Evolutionary conservation across 2,888 invertebrate genomes (phyloP).

Genomic region (Merodon equestris): DNA sequence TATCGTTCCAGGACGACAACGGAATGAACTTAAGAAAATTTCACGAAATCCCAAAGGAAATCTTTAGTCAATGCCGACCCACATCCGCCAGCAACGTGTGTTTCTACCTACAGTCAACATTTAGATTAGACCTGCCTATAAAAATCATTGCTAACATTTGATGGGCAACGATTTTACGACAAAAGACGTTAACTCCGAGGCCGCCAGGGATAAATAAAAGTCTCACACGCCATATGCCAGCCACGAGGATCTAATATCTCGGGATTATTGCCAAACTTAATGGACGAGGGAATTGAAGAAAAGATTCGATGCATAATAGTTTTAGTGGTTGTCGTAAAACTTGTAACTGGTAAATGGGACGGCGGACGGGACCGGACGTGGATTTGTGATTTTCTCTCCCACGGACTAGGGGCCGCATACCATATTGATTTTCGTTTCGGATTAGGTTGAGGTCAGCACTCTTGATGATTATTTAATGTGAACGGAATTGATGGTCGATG

Average conservation of each 20-base stretch:
- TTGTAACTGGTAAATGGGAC: no score
- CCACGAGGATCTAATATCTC: conserved; percentile 6
- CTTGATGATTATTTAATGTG: conserved; percentile 55
- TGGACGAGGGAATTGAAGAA: conserved; percentile 35
- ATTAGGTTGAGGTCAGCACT: conserved; percentile 56
- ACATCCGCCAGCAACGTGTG: no score
- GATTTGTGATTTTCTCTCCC: neutral
- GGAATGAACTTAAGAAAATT: no score
- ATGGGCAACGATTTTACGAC: conserved; percentile 36
- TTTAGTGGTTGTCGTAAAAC: conserved; percentile 10
- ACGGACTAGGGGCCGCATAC: neutral
- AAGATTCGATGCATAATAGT: conserved; percentile 50
- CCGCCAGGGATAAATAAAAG: conserved; percentile 14
- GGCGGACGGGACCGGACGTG: no score
- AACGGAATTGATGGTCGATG: conserved; percentile 44
- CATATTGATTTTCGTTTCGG: conserved; percentile 56
- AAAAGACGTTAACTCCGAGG: conserved; percentile 29
- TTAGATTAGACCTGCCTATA: conserved; percentile 31
- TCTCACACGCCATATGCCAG: conserved; percentile 7
- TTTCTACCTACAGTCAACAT: conserved; percentile 3
- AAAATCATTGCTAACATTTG: conserved; percentile 50
- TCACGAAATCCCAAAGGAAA: no score
- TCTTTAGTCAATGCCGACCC: no score
- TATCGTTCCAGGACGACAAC: no score
- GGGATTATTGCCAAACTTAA: conserved; percentile 39